phyloP scores from a whole-genome alignment of 2,888 invertebrate genomes.

The Neoaliturus tenellus region DNA sequence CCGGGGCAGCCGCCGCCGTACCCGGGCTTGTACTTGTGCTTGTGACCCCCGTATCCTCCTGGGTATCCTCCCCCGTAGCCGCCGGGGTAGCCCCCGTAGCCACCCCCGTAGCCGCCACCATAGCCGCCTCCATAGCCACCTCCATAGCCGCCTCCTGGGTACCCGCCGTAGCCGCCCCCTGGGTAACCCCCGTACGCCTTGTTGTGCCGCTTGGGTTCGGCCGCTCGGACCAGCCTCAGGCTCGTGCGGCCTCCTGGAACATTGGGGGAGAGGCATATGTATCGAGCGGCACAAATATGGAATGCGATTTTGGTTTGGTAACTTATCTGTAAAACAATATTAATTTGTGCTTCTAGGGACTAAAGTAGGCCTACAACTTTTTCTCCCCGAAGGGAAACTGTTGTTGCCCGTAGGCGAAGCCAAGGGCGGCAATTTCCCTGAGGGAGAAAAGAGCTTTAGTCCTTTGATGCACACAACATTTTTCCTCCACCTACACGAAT shows the following conservation, averaged over 20 bases:
- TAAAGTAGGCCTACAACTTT: too few relatives aligned
- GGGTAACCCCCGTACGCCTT: constrained; percentile 70
- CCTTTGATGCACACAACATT: too few relatives aligned
- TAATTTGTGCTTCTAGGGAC: too few relatives aligned
- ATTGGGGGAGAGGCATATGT: too few relatives aligned
- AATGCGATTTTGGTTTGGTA: too few relatives aligned
- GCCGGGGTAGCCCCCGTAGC: constrained; percentile 57
- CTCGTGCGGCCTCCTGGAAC: background rate
- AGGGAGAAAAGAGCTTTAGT: too few relatives aligned
- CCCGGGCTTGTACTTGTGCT: constrained; percentile 21
- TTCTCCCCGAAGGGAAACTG: too few relatives aligned
- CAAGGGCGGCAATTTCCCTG: too few relatives aligned
- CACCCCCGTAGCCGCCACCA: constrained; percentile 66
- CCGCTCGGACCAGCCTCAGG: background rate
- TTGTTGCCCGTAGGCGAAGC: too few relatives aligned
- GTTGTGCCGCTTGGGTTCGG: constrained; percentile 71
- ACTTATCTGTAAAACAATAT: too few relatives aligned
- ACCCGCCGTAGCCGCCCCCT: constrained; percentile 67
- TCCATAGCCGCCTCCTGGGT: constrained; percentile 65
- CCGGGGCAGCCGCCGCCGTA: constrained; percentile 32
- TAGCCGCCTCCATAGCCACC: constrained; percentile 66
- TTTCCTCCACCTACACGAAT: too few relatives aligned
- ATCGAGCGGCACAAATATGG: too few relatives aligned
- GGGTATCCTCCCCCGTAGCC: constrained; percentile 55
- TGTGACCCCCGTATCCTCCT: constrained; percentile 39